Conservation (phyloP, 2,797 vertebrate genomes). For the Neostethus bicornis region DNA sequence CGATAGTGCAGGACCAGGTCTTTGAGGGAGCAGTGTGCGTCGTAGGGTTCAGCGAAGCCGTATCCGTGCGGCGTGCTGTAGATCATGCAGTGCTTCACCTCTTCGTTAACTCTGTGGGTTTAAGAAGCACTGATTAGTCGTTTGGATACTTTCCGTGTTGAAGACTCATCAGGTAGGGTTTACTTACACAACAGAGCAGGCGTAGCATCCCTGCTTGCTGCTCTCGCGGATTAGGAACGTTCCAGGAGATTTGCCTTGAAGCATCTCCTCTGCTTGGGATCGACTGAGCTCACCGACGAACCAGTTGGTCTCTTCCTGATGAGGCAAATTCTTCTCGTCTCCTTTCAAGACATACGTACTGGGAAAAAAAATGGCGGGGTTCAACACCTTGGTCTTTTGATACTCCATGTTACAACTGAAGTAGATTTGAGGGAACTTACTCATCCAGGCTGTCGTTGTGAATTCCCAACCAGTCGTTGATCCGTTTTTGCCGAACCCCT, state of each 20-base stretch:
- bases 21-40: slow-evolving; percentile 92
- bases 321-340: slow-evolving; percentile 89
- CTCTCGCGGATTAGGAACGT: slow-evolving; percentile 96
- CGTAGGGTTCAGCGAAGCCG: slow-evolving; percentile 94
- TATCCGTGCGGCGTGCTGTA: slow-evolving; percentile 93
- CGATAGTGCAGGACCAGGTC: slow-evolving; percentile 97
- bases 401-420: neutral
- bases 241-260: slow-evolving; percentile 89
- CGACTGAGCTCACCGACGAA: slow-evolving; percentile 95
- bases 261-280: slow-evolving; percentile 92
- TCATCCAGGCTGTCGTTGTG: slow-evolving; percentile 93
- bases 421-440: slow-evolving; percentile 78
- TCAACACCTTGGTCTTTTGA: neutral
- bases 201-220: slow-evolving; percentile 86
- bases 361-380: too few species aligned
- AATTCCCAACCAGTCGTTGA: slow-evolving; percentile 97
- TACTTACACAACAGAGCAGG: slow-evolving; percentile 83
- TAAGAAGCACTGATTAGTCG: neutral
- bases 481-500: slow-evolving; percentile 96
- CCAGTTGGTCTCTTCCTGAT: slow-evolving; percentile 93
- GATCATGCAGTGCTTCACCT: slow-evolving; percentile 97
- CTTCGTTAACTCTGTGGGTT: slow-evolving; percentile 86
- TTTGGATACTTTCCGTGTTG: too few species aligned
- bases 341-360: slow-evolving; percentile 90
- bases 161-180: neutral